Evolutionary conservation across 2,888 invertebrate species (phyloP).

Genomic region (Lasiommata megera): DNA sequence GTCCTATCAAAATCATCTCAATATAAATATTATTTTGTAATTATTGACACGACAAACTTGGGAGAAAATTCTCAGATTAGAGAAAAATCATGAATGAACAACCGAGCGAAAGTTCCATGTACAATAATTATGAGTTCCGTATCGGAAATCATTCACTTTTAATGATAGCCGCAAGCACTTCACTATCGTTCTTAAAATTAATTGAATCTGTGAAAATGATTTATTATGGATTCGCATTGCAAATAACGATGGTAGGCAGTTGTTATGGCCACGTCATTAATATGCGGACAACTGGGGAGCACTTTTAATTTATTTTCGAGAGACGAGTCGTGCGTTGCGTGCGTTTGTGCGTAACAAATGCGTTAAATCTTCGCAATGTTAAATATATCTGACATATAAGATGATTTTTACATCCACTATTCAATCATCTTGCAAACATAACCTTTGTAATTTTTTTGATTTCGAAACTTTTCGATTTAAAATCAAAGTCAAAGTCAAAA

Average conservation of each 20-base stretch:
- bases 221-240: conserved; percentile 16
- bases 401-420: too few species aligned
- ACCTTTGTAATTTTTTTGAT: too few species aligned
- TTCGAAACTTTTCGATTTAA: too few species aligned
- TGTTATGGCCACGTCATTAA: conserved; percentile 10
- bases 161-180: conserved; percentile 14
- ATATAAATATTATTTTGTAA: too few species aligned
- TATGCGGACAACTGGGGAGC: conserved; percentile 7
- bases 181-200: conserved; percentile 20
- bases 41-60: too few species aligned
- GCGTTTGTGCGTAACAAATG: too few species aligned
- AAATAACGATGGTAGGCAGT: conserved; percentile 6
- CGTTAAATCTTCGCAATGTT: too few species aligned
- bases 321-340: neutral
- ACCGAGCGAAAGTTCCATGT: neutral
- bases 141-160: conserved; percentile 7
- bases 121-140: neutral
- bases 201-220: conserved; percentile 17
- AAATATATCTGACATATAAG: too few species aligned
- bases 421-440: too few species aligned
- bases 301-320: conserved; percentile 8
- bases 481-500: too few species aligned
- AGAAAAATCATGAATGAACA: neutral
- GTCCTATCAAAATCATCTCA: too few species aligned
- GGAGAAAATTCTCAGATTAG: neutral